Evolutionary conservation across 2,797 vertebrate species (phyloP), one percentile per base, ranked within the genome.

Genomic region (Adrianichthys oophorus): DNA sequence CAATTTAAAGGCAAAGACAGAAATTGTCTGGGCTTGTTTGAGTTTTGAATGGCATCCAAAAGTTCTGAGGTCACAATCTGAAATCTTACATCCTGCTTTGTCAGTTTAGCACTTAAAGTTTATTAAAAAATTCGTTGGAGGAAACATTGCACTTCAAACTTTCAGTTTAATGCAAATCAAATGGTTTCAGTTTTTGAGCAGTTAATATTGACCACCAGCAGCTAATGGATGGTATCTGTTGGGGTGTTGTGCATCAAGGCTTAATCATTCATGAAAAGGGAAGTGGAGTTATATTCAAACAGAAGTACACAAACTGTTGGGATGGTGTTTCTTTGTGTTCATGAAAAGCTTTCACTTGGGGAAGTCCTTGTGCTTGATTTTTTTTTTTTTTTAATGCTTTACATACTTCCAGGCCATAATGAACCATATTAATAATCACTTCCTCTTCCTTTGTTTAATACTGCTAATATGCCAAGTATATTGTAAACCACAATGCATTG

Each of bases 71-170:
- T 23, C 51, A 46, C 51, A 23, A 42, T 55, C 8, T 42, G 15
- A 50, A 26, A 42, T 41, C 72, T 61, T 48, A 43, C 17, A 50
- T 45, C 61, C 21, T 64, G 26, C 61, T 66, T 45, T 58, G 0
- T 66, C 5, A 46, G 5, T 49, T 49, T 24, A 17, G 4, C 46
- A 63, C 43, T 60, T 18, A 14, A 17, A 29, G 18, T 32, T 16
- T 32, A 65, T 17, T 49, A 14, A 47, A 0, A 46, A 18, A 70
- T 70, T 37, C 18, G 46, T 62, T 29, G 41, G 41, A 62, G 37
- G 50, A 49, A 12, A 23, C 26, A 24, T 45, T 57, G n/a, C 1
- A 0, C 44, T 73, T 17, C 55, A 21, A 49, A 48, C 12, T 74
- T 19, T 16, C 15, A 43, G 48, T 52, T 43, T 40, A 41, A 16